Evolutionary conservation across 2,797 vertebrate species (phyloP), one percentile per base, ranked within the genome.

Genomic region (Rousettus madagascariensis): DNA sequence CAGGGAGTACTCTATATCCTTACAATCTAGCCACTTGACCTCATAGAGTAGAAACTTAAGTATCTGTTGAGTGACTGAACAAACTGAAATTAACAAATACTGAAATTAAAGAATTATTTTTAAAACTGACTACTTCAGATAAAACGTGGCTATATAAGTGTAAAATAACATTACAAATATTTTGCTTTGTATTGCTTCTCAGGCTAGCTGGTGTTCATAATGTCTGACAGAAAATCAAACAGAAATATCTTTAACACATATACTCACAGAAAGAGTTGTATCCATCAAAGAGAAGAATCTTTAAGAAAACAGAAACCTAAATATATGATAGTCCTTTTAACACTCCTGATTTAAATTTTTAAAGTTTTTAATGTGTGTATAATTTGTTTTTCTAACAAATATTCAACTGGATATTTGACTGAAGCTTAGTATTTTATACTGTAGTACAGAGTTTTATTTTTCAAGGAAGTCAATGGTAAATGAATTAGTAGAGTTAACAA

Each of bases 81-180:
- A 91, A 86, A 77, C 12, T 82, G 19, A 74, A 91, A 86, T 86
- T 17, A 74, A 92, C 65, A 92, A 72, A 80, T 53, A 33, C 8
- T 71, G 46, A 95, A 93, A 86, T 90, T 57, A 86, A 87, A 96
- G 49, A 79, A 72, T 65, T 91, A 22, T 86, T 93, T 89, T 43
- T 87, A 95, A 85, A 63, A 15, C 78, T 77, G 55, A 91, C 59
- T 68, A 61, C 20, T 90, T 82, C 68, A 85, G 41, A 89, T 41
- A 63, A 86, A 79, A 90, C 3, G 57, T 84, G 33, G 11, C 71
- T 71, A 72, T n/a, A 22, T 26, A 78, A 93, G 78, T 46, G 4
- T 86, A 83, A 94, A 90, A 57, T 41, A 68, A 71, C 36, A 41
- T 43, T 87, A 7, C 12, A 30, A 66, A 68, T 33, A 79, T 24